These are phyloP conservation scores for Lordiphosa clarofinis DNA, from an alignment of 1,140 invertebrate genomes.

Conservation along the genomic window DNA sequence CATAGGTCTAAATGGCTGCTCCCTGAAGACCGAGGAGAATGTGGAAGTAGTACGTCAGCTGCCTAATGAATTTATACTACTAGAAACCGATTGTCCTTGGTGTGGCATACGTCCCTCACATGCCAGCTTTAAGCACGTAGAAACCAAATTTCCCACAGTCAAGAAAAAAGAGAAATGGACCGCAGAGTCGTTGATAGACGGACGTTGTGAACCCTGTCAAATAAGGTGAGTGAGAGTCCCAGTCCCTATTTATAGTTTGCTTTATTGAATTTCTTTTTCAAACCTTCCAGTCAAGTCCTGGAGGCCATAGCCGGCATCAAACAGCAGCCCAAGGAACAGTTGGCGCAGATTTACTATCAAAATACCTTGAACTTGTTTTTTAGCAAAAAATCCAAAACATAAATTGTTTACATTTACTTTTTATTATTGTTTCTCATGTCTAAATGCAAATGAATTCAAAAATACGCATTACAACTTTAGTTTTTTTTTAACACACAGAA, in stretches of 20 bases:
- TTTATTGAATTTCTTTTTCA: constrained; percentile 53
- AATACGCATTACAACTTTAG: constrained; percentile 59
- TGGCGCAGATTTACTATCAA: constrained; percentile 88
- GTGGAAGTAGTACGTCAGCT: constrained; percentile 89
- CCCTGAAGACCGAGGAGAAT: constrained; percentile 93
- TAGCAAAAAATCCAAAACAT: constrained; percentile 21
- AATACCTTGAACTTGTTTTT: constrained; percentile 93
- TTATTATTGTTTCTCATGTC: constrained; percentile 70
- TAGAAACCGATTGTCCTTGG: constrained; percentile 98
- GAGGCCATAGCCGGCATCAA: constrained; percentile 91
- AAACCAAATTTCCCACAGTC: constrained; percentile 86
- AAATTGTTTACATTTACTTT: constrained; percentile 65
- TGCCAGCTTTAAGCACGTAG: constrained; percentile 88
- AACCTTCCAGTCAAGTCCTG: constrained; percentile 90
- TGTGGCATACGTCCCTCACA: constrained; percentile 95
- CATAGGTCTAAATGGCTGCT: constrained; percentile 98
- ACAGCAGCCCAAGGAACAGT: constrained; percentile 86
- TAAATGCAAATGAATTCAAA: constrained; percentile 77
- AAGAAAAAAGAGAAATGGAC: constrained; percentile 96
- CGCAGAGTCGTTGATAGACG: constrained; percentile 88
- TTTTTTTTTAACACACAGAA: constrained; percentile 42
- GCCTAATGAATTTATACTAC: constrained; percentile 89
- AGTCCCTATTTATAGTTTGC: constrained; percentile 82
- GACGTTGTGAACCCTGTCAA: constrained; percentile 90
- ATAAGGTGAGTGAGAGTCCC: constrained; percentile 82